These are phyloP conservation scores for Meles meles DNA, from an alignment of 2,113 vertebrate genomes.

Conservation along the genomic window DNA sequence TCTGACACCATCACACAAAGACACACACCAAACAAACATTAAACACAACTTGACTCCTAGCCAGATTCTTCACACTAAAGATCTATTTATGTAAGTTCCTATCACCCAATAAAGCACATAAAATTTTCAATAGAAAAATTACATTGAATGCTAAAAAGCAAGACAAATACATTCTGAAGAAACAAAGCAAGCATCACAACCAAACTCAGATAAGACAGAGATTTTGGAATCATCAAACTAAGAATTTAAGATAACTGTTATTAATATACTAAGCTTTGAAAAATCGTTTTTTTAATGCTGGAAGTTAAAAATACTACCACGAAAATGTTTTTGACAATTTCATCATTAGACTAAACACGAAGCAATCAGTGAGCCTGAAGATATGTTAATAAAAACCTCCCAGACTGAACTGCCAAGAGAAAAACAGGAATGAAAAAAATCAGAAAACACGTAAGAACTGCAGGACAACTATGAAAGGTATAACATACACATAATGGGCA, in stretches of 20 bases:
- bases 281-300: not conserved
- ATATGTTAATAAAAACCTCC: not conserved
- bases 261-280: not conserved
- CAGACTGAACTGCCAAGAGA: not conserved
- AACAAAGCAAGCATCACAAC: not conserved
- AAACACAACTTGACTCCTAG: not conserved
- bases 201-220: not conserved
- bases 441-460: not conserved
- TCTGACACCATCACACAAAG: not conserved
- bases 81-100: not conserved
- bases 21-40: not conserved
- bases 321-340: not conserved
- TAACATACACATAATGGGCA: not conserved
- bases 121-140: not conserved
- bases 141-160: not conserved
- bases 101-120: not conserved
- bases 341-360: not conserved
- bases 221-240: not conserved
- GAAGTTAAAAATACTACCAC: not conserved
- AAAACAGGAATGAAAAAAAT: not conserved
- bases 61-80: not conserved
- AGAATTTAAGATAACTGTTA: not conserved
- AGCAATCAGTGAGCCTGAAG: not conserved
- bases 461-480: not conserved
- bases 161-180: not conserved